Percentiles rank a stretch among this genome's conserved stretches.
Evolutionary conservation across 2,113 vertebrate species (phyloP).

Genomic region (Dicaeum eximium): DNA sequence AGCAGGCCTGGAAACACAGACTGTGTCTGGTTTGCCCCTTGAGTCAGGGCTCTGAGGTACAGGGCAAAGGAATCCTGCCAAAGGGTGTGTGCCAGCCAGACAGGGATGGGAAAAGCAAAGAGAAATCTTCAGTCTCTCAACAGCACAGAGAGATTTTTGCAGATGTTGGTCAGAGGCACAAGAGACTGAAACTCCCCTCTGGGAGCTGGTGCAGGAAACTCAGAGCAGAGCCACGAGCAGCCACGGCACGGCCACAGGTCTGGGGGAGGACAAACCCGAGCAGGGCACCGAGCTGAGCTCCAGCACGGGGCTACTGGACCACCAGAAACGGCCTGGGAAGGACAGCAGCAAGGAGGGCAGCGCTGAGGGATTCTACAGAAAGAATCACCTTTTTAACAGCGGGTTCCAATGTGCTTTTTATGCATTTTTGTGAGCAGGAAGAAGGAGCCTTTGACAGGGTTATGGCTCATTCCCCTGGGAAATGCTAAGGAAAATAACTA

Average conservation of each 20-base stretch:
- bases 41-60: accelerated
- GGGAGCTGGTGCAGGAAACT: background rate
- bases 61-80: background rate
- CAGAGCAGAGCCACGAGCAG: background rate
- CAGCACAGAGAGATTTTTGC: background rate
- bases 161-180: background rate
- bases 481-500: background rate
- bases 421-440: background rate
- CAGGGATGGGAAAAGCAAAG: background rate
- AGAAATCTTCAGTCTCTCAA: background rate
- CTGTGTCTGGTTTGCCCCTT: background rate
- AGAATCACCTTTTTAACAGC: background rate
- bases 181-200: background rate
- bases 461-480: background rate
- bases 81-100: background rate
- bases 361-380: background rate
- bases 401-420: background rate
- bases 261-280: background rate
- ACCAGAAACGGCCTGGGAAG: background rate
- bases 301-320: background rate
- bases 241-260: background rate
- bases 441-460: background rate
- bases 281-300: background rate
- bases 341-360: background rate
- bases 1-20: background rate